Percentiles rank a stretch among this genome's conserved stretches.
These are phyloP conservation scores for Porites australiensis DNA, from an alignment of 64 coral and sea anemone genomes.

Conservation along the genomic window DNA sequence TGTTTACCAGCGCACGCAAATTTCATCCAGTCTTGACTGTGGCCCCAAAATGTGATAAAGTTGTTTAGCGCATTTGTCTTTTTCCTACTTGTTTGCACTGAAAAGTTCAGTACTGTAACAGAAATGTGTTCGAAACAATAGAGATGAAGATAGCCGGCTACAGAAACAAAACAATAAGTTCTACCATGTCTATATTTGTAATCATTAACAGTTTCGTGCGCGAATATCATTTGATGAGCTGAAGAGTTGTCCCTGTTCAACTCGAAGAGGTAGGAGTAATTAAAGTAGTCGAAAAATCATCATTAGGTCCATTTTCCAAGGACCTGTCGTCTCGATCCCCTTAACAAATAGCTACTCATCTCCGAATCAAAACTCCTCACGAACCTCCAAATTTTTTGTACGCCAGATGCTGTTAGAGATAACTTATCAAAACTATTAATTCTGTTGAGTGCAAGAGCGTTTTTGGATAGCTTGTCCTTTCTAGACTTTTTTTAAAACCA, in stretches of 20 bases:
- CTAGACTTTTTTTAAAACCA: too few relatives aligned
- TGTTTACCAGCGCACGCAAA: background rate
- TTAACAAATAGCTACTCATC: too few relatives aligned
- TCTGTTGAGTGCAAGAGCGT: too few relatives aligned
- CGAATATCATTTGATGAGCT: background rate
- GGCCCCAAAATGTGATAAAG: too few relatives aligned
- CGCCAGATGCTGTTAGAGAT: too few relatives aligned
- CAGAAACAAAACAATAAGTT: background rate
- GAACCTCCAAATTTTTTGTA: too few relatives aligned
- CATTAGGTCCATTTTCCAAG: background rate
- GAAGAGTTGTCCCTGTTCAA: background rate
- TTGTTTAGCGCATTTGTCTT: too few relatives aligned
- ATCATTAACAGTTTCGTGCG: background rate
- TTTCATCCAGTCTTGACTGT: background rate
- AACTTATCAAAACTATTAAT: too few relatives aligned
- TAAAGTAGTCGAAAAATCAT: background rate
- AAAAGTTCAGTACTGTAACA: background rate
- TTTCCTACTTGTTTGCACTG: background rate
- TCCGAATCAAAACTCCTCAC: too few relatives aligned
- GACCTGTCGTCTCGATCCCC: too few relatives aligned
- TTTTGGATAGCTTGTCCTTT: too few relatives aligned
- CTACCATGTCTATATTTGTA: background rate
- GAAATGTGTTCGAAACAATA: background rate
- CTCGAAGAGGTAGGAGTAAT: background rate
- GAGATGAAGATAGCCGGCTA: background rate